These are phyloP conservation scores for Glaucopsyche alexis DNA, from an alignment of 2,888 invertebrate species.

Conservation along the genomic window DNA sequence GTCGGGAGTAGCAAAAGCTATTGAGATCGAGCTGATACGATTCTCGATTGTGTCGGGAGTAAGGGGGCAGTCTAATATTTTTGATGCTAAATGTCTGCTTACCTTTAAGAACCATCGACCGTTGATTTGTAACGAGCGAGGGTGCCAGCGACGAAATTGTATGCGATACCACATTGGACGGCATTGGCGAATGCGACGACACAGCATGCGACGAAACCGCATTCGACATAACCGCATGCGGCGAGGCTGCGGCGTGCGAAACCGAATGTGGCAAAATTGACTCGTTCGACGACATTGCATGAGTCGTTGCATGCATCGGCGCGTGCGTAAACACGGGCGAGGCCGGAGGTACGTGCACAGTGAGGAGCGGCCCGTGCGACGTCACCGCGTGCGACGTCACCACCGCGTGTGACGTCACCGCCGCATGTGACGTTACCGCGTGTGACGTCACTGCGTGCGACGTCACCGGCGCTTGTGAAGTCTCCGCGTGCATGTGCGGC, in stretches of 20 bases:
- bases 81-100: neutral
- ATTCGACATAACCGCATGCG: conserved; percentile 3
- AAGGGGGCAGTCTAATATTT: too few relatives aligned
- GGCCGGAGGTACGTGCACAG: neutral
- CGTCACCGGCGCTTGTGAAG: conserved; percentile 24
- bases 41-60: too few relatives aligned
- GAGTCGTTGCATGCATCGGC: neutral
- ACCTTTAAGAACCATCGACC: neutral
- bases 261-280: conserved; percentile 9
- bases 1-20: too few relatives aligned
- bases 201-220: neutral
- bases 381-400: conserved; percentile 4
- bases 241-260: neutral
- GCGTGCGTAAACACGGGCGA: conserved; percentile 1
- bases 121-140: neutral
- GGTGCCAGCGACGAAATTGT: neutral
- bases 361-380: conserved; percentile 4
- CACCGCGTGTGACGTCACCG: neutral
- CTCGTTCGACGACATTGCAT: neutral
- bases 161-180: conserved; percentile 9
- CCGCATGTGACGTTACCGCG: neutral
- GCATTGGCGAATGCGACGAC: conserved; percentile 8
- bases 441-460: neutral
- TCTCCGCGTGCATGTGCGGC: conserved; percentile 29
- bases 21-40: too few relatives aligned